These are phyloP conservation scores for Dione vanillae DNA, from an alignment of 2,888 invertebrate species.

Conservation along the genomic window DNA sequence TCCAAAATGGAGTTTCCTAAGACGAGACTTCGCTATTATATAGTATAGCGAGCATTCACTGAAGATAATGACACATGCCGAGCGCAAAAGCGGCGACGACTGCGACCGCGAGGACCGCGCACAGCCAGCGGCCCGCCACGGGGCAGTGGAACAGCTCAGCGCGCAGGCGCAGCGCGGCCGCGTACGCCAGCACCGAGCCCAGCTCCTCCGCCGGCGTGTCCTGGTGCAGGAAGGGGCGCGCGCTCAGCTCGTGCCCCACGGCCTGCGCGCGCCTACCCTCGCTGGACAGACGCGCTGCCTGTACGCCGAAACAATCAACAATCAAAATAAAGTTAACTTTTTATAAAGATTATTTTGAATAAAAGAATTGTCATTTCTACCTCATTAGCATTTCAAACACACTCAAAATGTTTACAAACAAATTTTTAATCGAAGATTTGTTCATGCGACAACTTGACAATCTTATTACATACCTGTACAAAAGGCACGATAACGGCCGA, in stretches of 20 bases:
- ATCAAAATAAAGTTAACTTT: too few species aligned
- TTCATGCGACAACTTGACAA: too few species aligned
- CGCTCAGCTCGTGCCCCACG: constrained; percentile 91
- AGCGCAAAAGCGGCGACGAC: constrained; percentile 86
- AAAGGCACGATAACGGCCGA: constrained; percentile 87
- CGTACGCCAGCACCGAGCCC: constrained; percentile 90
- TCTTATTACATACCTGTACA: constrained; percentile 80
- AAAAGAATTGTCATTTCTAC: too few species aligned
- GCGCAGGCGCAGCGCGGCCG: constrained; percentile 89
- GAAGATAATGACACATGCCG: constrained; percentile 89
- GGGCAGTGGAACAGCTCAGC: constrained; percentile 90
- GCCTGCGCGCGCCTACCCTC: constrained; percentile 89
- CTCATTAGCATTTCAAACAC: too few species aligned
- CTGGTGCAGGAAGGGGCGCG: constrained; percentile 91
- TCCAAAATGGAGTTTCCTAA: too few species aligned
- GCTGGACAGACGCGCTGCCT: constrained; percentile 90
- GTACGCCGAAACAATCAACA: too few species aligned
- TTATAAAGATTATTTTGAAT: too few species aligned
- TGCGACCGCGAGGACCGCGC: constrained; percentile 85
- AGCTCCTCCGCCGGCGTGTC: constrained; percentile 90
- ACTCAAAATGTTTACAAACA: too few species aligned
- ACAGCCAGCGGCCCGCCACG: constrained; percentile 88
- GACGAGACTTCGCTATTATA: too few species aligned
- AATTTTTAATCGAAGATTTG: too few species aligned
- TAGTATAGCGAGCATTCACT: constrained; percentile 51